Evolutionary conservation across 2,797 vertebrate genomes (phyloP).

Genomic region (Numenius phaeopus): DNA sequence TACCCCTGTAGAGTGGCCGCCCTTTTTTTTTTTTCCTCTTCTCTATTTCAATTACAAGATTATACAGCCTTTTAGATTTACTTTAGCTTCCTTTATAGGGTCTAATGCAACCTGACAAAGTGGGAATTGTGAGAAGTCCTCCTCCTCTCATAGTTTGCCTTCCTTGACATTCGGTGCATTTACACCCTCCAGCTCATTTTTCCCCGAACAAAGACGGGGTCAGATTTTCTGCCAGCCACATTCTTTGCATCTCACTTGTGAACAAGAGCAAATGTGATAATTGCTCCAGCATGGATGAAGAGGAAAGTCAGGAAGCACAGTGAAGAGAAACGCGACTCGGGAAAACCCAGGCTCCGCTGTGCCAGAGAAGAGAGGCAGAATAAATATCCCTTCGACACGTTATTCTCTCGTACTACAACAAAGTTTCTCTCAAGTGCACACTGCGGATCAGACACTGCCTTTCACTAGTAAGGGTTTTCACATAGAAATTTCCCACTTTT

Average conservation of each 20-base stretch:
- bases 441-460: not conserved
- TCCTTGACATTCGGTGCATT: not conserved
- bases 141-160: slow-evolving; percentile 4
- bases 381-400: not conserved
- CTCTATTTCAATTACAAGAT: slow-evolving; percentile 25
- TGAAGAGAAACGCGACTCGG: not conserved
- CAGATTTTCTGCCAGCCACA: slow-evolving; percentile 32
- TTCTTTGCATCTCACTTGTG: slow-evolving; percentile 50
- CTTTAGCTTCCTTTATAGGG: slow-evolving; percentile 16
- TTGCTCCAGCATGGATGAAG: not conserved
- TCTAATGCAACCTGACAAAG: slow-evolving; percentile 52
- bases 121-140: slow-evolving; percentile 25
- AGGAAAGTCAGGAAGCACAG: slow-evolving; percentile 1
- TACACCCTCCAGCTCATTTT: slow-evolving; percentile 40
- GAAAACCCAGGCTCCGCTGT: not conserved
- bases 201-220: slow-evolving; percentile 46
- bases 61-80: slow-evolving; percentile 25
- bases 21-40: not conserved
- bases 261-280: slow-evolving; percentile 49
- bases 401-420: not conserved
- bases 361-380: not conserved
- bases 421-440: not conserved
- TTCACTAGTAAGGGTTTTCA: not conserved
- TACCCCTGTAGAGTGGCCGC: not conserved
- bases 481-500: not conserved